Evolutionary conservation across 2,888 invertebrate species (phyloP).

Genomic region (Pimpla rufipes): DNA sequence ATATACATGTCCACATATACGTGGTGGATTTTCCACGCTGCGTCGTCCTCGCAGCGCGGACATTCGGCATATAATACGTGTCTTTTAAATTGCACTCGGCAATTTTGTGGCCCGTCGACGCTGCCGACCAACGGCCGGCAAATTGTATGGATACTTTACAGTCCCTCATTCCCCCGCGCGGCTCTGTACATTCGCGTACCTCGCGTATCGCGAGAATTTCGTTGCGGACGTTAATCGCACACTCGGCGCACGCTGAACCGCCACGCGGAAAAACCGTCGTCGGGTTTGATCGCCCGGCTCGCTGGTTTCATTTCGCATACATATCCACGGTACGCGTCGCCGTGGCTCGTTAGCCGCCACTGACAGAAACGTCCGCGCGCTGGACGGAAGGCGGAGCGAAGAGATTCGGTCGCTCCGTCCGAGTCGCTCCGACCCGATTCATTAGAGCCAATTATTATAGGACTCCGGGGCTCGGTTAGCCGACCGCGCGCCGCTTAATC

Average conservation of each 20-base stretch:
- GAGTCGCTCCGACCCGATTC: constrained; percentile 67
- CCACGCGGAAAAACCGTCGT: constrained; percentile 3
- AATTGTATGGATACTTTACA: constrained; percentile 36
- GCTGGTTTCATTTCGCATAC: constrained; percentile 40
- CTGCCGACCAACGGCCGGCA: constrained; percentile 27
- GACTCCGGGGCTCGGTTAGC: constrained; percentile 30
- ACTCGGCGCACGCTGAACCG: not conserved
- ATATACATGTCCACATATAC: not conserved
- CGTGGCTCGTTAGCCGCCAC: constrained; percentile 54
- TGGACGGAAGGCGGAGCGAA: constrained; percentile 1
- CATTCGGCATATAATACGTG: not conserved
- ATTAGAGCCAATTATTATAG: constrained; percentile 69
- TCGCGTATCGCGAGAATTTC: constrained; percentile 16
- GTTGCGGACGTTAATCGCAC: constrained; percentile 43
- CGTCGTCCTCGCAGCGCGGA: not conserved
- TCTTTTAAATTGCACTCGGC: constrained; percentile 39
- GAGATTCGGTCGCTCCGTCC: constrained; percentile 15
- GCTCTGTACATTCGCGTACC: too few species aligned
- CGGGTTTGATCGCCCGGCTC: not conserved
- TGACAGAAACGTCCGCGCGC: constrained; percentile 62
- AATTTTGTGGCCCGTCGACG: constrained; percentile 59
- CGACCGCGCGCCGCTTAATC: constrained; percentile 11
- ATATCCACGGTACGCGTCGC: constrained; percentile 15
- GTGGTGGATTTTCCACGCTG: not conserved
- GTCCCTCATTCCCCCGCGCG: too few species aligned